These are phyloP conservation scores for Cetonia aurata DNA, from an alignment of 2,888 invertebrate genomes.

Conservation along the genomic window DNA sequence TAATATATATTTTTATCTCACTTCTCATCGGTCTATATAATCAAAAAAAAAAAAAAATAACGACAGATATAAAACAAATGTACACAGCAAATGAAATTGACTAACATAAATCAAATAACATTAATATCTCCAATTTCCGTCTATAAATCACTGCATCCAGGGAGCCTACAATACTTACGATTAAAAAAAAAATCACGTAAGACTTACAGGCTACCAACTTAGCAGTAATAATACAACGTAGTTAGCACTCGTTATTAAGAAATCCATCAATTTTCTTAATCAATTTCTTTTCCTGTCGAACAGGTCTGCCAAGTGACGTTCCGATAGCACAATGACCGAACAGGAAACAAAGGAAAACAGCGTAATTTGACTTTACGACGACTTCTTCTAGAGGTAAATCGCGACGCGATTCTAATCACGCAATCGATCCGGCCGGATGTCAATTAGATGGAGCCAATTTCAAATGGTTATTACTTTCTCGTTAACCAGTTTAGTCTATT, in stretches of 20 bases:
- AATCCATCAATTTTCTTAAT: slow-evolving; percentile 21
- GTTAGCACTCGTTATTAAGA: not conserved
- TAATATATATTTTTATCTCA: too few relatives aligned
- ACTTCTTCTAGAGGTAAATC: slow-evolving; percentile 2
- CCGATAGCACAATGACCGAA: slow-evolving; percentile 21
- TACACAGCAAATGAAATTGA: too few relatives aligned
- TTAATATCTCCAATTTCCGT: too few relatives aligned
- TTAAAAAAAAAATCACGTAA: too few relatives aligned
- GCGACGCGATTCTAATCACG: slow-evolving; percentile 5
- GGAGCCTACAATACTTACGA: too few relatives aligned
- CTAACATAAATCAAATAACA: too few relatives aligned
- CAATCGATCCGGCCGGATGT: slow-evolving; percentile 1
- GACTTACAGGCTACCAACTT: not conserved
- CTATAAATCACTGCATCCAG: too few relatives aligned
- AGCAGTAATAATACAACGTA: not conserved
- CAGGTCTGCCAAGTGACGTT: slow-evolving; percentile 2
- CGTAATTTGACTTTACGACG: slow-evolving; percentile 4
- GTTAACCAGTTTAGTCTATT: slow-evolving; percentile 26
- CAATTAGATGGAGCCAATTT: slow-evolving; percentile 43
- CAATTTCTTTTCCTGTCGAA: slow-evolving; percentile 28
- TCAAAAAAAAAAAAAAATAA: too few relatives aligned
- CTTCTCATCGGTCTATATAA: too few relatives aligned
- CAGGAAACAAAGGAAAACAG: slow-evolving; percentile 16
- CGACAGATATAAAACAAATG: too few relatives aligned
- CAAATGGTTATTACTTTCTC: slow-evolving; percentile 9